Evolutionary conservation across 2,113 vertebrate species (phyloP).

Genomic region (Excalfactoria chinensis): DNA sequence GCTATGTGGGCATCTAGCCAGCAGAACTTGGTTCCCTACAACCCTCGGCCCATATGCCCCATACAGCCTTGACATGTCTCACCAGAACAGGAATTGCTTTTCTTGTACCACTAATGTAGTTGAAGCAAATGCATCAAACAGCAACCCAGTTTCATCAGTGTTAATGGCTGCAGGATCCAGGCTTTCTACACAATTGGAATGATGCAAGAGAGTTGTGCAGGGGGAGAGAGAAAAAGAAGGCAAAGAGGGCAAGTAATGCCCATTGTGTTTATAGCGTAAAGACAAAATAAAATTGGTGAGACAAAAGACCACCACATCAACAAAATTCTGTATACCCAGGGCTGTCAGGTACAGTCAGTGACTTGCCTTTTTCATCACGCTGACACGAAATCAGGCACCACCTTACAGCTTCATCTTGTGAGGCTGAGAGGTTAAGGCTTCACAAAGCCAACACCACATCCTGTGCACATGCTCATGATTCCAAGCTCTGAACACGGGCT

Average conservation of each 20-base stretch:
- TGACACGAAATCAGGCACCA: not conserved
- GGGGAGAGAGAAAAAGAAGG: not conserved
- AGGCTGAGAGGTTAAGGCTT: not conserved
- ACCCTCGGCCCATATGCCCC: not conserved
- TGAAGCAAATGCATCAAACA: not conserved
- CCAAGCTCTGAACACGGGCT: not conserved
- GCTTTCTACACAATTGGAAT: not conserved
- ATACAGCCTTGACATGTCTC: not conserved
- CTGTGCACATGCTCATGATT: accelerated
- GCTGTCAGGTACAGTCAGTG: not conserved
- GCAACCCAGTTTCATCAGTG: not conserved
- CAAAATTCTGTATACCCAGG: not conserved
- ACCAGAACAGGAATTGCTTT: not conserved
- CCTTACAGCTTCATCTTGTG: accelerated
- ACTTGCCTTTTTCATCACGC: not conserved
- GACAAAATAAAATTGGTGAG: not conserved
- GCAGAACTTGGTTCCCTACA: accelerated
- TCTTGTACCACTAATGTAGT: not conserved
- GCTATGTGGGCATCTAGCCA: not conserved
- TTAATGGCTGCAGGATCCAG: not conserved
- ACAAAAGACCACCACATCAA: not conserved
- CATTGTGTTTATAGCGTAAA: not conserved
- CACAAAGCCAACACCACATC: not conserved
- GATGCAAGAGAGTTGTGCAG: not conserved
- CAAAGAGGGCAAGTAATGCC: not conserved